Base-by-base conservation (phyloP, 2,797 vertebrate species). In the Parauchenoglanis ngamensis region DNA sequence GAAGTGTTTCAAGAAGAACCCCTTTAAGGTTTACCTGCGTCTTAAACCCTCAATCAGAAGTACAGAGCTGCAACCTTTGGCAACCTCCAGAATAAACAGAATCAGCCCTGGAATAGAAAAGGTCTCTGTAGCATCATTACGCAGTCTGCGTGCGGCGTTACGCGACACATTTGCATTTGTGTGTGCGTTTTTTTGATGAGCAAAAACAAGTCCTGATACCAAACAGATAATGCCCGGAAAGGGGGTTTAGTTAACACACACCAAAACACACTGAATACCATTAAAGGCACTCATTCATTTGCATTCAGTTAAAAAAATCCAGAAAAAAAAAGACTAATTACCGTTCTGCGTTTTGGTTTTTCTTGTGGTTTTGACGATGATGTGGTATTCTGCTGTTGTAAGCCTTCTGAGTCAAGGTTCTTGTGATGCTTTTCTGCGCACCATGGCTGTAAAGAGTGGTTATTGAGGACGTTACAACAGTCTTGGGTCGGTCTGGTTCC, bases 161-260 rank as follows among this genome's bases (percentile, higher is more conserved):
- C 2, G 49, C 54, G 31, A 77, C 25, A 23, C 28, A 78, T 57
- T 78, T 31, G 19, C 76, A 78, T 78, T 57, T 78, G 28, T 31
- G 49, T 54, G 75, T 31, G 49, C 4, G 23, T 28, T 46, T 46
- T 75, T n/a, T 2, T 49, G 46, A 28, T 17, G 49, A 54, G 13
- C 49, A 54, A 77, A 46, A 73, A 23, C 72, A 73, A 73, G 72
- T 76, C 72, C 72, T 75, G 15, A 75, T 49, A 54, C 12, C 73
- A 17, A 28, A 17, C 46, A 28, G 46, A 54, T 28, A 76, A 76
- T 28, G 46, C n/a, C 4, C 2, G 15, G 73, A 72, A 54, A 52
- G 73, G n/a, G 13, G 73, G 28, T 46, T 54, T 54, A 17, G 15
- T 76, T 76, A 76, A 76, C 73, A 54, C 73, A 25, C 46, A 54